Base-by-base conservation (phyloP, 1,140 invertebrate species). In the Drosophila saltans region DNA sequence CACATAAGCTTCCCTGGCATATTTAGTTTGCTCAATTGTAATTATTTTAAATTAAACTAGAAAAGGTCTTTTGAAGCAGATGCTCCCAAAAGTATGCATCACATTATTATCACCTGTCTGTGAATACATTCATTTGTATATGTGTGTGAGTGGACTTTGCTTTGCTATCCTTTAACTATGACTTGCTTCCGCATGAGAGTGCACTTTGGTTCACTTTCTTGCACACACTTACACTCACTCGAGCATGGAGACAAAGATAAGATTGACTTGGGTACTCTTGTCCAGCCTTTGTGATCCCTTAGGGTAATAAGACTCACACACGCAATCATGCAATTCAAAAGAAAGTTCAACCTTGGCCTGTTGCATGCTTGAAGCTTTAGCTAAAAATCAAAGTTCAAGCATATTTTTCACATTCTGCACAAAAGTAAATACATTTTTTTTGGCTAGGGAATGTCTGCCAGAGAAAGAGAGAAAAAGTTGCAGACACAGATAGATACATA, bases 1-100 rank as follows among this genome's bases (percentile, higher is more conserved):
- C 36, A 41, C 74, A 65, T 63, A 72, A 62, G 66, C 45, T 10
- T 33, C 52, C 1, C 40, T 77, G 21, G 67, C 65, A 64, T 79
- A 36, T 36, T 36, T 36, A 36, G 33, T 36, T 36, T 36, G 33
- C 33, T 73, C 59, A 62, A 45, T 80, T 74, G 78, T 75, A 81
- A 81, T 85, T 85, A 85, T 78, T 81, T 85, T 68, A 69, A 78
- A 81, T 85, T 81, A 81, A 85, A 81, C 66, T 66, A 56, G 63
- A 36, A 75, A 72, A 78, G 71, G 69, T 69, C 78, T 81, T 80
- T 84, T 74, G 59, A 65, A 55, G 41, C 68, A 69, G 66, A 63
- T 76, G 75, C 80, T 65, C 73, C 66, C 56, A 41, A 64, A 84
- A 72, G 61, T 72, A 28, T 69, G 69, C 66, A 72, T 33, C 64